Conservation (phyloP, 2,797 vertebrate genomes). For the Ambastaia sidthimunki region DNA sequence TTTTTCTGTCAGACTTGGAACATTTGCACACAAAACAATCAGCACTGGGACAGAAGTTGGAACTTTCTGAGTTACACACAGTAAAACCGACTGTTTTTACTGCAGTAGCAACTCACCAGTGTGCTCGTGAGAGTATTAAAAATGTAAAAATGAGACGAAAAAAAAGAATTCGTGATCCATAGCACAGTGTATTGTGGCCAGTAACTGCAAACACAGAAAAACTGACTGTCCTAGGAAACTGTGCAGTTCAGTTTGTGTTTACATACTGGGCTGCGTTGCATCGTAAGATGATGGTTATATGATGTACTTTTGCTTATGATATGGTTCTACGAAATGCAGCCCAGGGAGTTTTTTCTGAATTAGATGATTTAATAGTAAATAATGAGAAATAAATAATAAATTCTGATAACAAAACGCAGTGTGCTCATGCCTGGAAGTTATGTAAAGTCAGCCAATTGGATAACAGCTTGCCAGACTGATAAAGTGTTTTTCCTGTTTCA, state of each 20-base stretch:
- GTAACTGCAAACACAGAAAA: background rate
- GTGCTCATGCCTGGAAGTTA: background rate
- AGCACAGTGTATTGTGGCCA: background rate
- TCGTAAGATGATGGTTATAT: too few species aligned
- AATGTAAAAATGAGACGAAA: background rate
- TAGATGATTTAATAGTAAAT: too few species aligned
- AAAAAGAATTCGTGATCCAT: background rate
- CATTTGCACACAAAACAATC: constrained; percentile 4
- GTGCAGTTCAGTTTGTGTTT: background rate
- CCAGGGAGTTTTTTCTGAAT: too few species aligned
- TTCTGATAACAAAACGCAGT: too few species aligned
- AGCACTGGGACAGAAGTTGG: background rate
- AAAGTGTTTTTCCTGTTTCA: background rate
- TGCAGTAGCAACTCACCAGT: background rate
- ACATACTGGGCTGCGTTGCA: too few species aligned
- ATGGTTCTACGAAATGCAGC: too few species aligned
- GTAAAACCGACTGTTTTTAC: background rate
- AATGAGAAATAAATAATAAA: too few species aligned
- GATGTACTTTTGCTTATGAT: too few species aligned
- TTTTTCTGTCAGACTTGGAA: background rate
- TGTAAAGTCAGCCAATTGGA: background rate
- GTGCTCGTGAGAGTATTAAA: background rate
- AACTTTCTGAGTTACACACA: background rate
- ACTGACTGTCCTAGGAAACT: background rate
- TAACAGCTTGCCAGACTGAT: background rate